Base-by-base conservation (phyloP, 2,113 vertebrate genomes). In the Sigmodon hispidus region DNA sequence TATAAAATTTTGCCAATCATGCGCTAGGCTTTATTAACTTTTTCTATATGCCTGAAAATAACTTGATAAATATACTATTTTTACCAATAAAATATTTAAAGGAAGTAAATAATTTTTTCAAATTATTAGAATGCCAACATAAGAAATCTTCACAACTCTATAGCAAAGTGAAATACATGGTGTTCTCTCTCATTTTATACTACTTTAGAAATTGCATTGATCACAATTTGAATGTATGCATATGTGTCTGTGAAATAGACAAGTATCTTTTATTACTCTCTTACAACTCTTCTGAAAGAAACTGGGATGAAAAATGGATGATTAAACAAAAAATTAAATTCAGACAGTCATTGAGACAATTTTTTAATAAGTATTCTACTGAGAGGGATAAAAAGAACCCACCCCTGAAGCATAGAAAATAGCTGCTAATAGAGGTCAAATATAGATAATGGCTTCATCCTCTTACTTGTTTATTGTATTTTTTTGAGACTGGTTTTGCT, bases 1-100 rank as follows among this genome's bases (percentile, higher is more conserved):
- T 90, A 86, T 1, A 79, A 17, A 48, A 52, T 2, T 50, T 89
- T 57, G 86, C 61, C 45, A 89, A 79, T 73, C 57, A 80, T 87
- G 57, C 63, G 0, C 67, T 75, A 93, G 13, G 6, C 40, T 50
- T 80, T 70, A 61, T 83, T 69, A 65, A 76, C 72, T 90, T 89
- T 72, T 91, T 52, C 9, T 90, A 67, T n/a, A 36, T 87, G 57
- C 21, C 55, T 83, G 5, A 92, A 92, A 76, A 83, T 59, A 91
- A 48, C n/a, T 91, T 69, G 10, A 84, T 63, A 88, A 87, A 40
- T 61, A 67, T 72, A 21, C n/a, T 93, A 89, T 48, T 89, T 67
- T 43, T 94, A 40, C 76, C 34, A 89, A 75, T 94, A 75, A 93
- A 89, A 79, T 83, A 89, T 87, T 87, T 93, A 70, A 80, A 90